These are phyloP conservation scores for Rhabdomys pumilio DNA, from an alignment of 2,797 vertebrate genomes.

Conservation along the genomic window DNA sequence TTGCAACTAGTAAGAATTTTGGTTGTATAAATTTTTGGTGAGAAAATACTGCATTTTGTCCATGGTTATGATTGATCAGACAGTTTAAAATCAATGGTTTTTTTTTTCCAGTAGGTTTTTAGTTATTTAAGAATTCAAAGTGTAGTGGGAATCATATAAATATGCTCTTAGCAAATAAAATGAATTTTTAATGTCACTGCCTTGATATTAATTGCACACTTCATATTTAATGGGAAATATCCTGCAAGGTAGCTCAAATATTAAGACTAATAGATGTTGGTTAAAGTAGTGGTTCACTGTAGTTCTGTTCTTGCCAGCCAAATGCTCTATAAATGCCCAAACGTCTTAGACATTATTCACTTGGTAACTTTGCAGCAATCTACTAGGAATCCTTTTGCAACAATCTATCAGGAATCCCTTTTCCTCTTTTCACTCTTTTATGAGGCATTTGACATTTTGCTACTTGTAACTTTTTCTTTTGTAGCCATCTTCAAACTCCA, in stretches of 20 bases:
- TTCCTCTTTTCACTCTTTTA: slow-evolving; percentile 44
- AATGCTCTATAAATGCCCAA: background rate
- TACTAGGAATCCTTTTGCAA: slow-evolving; percentile 49
- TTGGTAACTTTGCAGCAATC: slow-evolving; percentile 40
- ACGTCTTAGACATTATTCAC: slow-evolving; percentile 40
- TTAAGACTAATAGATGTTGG: slow-evolving; percentile 67
- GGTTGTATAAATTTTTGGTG: background rate
- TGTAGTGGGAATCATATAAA: slow-evolving; percentile 10
- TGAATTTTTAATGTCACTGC: slow-evolving; percentile 9
- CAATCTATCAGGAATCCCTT: slow-evolving; percentile 48
- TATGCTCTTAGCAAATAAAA: slow-evolving; percentile 53
- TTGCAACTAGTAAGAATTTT: slow-evolving; percentile 26
- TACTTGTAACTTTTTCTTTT: slow-evolving; percentile 60
- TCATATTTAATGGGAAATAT: slow-evolving; percentile 57
- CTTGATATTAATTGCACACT: slow-evolving; percentile 37
- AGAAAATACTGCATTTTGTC: slow-evolving; percentile 60
- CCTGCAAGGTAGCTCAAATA: slow-evolving; percentile 41
- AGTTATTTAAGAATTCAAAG: slow-evolving; percentile 50
- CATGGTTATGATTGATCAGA: slow-evolving; percentile 22
- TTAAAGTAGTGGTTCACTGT: background rate
- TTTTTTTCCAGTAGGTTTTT: slow-evolving; percentile 27
- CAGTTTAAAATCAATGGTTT: slow-evolving; percentile 49
- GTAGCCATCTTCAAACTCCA: background rate
- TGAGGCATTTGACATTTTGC: slow-evolving; percentile 46
- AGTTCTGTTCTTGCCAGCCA: slow-evolving; percentile 19